phyloP scores from a whole-genome alignment of 2,113 vertebrate genomes.

The Malurus cyaneus region DNA sequence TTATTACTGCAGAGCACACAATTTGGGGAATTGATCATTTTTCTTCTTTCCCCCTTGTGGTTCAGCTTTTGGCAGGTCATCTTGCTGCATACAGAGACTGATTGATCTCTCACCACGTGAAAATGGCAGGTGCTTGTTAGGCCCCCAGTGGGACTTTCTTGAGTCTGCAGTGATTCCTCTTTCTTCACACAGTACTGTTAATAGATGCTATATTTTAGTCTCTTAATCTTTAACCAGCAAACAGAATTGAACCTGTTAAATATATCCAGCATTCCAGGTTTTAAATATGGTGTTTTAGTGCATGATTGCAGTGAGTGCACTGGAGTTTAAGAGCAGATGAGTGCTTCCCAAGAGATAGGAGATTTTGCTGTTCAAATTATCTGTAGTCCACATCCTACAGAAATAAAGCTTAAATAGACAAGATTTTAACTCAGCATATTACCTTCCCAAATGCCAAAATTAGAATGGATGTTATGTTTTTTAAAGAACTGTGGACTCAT shows the following conservation, averaged over 20 bases:
- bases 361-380: background rate
- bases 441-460: background rate
- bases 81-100: constrained; percentile 8
- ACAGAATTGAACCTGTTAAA: background rate
- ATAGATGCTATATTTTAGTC: background rate
- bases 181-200: background rate
- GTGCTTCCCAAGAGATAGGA: background rate
- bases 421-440: background rate
- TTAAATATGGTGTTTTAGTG: background rate
- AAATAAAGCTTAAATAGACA: background rate
- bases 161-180: background rate
- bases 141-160: constrained; percentile 8
- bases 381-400: background rate
- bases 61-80: constrained; percentile 35
- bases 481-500: background rate
- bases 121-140: constrained; percentile 60
- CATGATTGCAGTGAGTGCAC: background rate
- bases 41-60: constrained; percentile 6
- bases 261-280: background rate
- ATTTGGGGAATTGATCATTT: constrained; percentile 50
- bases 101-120: constrained; percentile 31
- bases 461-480: background rate
- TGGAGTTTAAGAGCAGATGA: background rate
- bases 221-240: background rate
- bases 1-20: constrained; percentile 9